Percentiles rank a stretch among this genome's conserved stretches.
phyloP scores from a whole-genome alignment of 2,797 vertebrate genomes.

The Cyclura pinguis region DNA sequence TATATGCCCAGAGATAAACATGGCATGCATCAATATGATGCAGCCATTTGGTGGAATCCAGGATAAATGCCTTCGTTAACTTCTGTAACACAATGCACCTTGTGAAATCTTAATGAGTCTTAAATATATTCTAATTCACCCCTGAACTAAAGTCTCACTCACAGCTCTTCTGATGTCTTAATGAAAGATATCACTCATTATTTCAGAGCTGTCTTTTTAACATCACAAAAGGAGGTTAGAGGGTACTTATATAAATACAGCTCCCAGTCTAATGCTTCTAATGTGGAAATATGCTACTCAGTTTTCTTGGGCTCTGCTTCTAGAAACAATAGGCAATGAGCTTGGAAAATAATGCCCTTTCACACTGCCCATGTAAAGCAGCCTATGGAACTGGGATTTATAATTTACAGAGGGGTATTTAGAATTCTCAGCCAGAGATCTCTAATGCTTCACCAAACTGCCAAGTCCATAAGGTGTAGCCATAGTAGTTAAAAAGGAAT shows the following conservation, averaged over 20 bases:
- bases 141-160: background rate
- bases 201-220: background rate
- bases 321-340: background rate
- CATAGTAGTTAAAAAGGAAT: too few species aligned
- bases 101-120: conserved; percentile 11
- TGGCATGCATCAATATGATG: conserved; percentile 2
- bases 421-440: too few species aligned
- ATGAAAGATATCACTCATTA: background rate
- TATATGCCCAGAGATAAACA: conserved; percentile 17
- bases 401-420: too few species aligned
- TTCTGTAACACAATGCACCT: background rate
- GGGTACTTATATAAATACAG: background rate
- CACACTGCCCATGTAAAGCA: too few species aligned
- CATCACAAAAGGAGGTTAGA: background rate
- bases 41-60: background rate
- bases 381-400: too few species aligned
- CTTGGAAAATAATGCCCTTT: too few species aligned
- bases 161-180: background rate
- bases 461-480: too few species aligned
- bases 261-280: background rate
- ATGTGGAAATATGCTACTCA: background rate
- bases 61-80: background rate
- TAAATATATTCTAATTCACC: conserved; percentile 16
- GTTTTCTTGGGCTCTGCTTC: background rate
- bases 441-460: too few species aligned